Conservation (phyloP, 1,140 invertebrate species). For the Brachionus sp. region DNA sequence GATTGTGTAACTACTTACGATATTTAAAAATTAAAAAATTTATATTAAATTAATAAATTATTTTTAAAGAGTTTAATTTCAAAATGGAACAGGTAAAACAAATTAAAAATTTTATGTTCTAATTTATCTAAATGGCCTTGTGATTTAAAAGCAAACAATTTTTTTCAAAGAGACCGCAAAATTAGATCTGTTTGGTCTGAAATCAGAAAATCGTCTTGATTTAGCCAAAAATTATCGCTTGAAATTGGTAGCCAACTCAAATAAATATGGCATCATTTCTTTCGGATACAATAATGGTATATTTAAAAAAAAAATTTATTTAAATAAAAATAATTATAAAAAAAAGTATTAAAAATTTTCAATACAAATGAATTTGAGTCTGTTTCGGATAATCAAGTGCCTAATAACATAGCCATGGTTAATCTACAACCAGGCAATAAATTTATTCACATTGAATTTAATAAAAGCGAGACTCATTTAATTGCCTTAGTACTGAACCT, state of each 20-base stretch:
- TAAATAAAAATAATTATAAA: constrained; percentile 5
- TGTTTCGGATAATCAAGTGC: background rate
- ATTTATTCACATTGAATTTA: background rate
- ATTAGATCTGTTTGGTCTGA: background rate
- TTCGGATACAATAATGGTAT: constrained; percentile 27
- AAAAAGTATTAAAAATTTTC: constrained; percentile 32
- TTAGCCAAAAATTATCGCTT: background rate
- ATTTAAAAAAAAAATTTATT: background rate
- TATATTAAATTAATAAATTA: background rate
- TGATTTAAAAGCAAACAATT: background rate
- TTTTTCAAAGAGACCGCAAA: constrained; percentile 28
- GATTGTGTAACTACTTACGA: background rate
- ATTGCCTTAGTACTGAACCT: background rate
- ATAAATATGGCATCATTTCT: background rate
- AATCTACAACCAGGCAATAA: background rate
- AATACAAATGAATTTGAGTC: background rate
- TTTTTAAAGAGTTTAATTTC: background rate
- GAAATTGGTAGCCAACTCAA: background rate
- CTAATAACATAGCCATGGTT: background rate
- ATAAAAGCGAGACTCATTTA: background rate
- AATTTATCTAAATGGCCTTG: background rate
- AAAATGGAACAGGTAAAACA: constrained; percentile 21
- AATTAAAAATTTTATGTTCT: background rate
- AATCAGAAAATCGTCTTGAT: background rate
- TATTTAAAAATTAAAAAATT: background rate